These are phyloP conservation scores for Illadopsis cleaveri DNA, from an alignment of 2,113 vertebrate genomes.

Conservation along the genomic window DNA sequence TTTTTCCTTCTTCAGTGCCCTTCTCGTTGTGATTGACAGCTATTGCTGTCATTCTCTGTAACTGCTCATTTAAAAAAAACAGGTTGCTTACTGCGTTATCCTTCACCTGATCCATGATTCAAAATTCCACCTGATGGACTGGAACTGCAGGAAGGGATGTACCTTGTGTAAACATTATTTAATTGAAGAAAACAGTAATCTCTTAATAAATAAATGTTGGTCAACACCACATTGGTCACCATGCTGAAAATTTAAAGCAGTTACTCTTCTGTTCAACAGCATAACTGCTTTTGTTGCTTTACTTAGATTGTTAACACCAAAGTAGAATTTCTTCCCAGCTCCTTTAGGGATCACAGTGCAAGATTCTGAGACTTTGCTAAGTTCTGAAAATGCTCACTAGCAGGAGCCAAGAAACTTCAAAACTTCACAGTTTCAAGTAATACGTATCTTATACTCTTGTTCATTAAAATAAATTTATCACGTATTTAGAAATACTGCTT, in stretches of 20 bases:
- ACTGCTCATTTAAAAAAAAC: not conserved
- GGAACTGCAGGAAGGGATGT: constrained; percentile 4
- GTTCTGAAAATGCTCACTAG: not conserved
- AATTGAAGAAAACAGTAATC: not conserved
- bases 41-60: not conserved
- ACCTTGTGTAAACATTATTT: not conserved
- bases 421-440: not conserved
- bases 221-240: not conserved
- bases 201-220: not conserved
- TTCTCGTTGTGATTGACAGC: not conserved
- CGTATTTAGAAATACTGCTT: not conserved
- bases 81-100: constrained; percentile 6
- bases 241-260: not conserved
- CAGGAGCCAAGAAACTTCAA: not conserved
- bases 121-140: not conserved
- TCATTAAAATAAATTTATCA: not conserved
- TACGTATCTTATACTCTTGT: not conserved
- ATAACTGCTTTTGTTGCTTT: not conserved
- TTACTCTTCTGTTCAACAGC: not conserved
- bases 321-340: not conserved
- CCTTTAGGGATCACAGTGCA: not conserved
- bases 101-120: constrained; percentile 12
- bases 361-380: not conserved
- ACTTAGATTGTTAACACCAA: not conserved
- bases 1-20: not conserved